Evolutionary conservation across 1,140 invertebrate genomes (phyloP).

Genomic region (Lepidurus couesii): DNA sequence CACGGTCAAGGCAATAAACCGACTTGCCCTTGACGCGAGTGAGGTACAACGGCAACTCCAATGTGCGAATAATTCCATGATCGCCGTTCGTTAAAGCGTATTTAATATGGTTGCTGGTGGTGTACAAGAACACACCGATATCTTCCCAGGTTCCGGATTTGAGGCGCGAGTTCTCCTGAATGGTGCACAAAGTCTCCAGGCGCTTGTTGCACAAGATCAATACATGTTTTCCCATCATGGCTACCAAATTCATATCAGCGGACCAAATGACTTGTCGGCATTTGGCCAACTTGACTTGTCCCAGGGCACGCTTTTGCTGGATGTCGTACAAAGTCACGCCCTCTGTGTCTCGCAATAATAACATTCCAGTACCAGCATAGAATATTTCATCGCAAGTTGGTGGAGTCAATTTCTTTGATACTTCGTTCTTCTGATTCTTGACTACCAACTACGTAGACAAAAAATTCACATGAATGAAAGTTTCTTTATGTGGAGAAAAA

Average conservation of each 20-base stretch:
- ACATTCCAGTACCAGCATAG: constrained; percentile 95
- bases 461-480: constrained; percentile 23
- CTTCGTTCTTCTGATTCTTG: constrained; percentile 97
- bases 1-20: constrained; percentile 92
- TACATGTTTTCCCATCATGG: constrained; percentile 86
- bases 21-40: constrained; percentile 86
- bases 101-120: constrained; percentile 98
- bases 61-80: constrained; percentile 94
- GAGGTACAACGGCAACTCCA: constrained; percentile 95
- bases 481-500: neutral
- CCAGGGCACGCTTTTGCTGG: constrained; percentile 78
- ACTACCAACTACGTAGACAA: constrained; percentile 67
- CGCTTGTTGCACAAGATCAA: constrained; percentile 87
- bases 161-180: constrained; percentile 92
- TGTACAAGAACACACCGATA: constrained; percentile 95
- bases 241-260: constrained; percentile 87
- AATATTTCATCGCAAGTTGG: constrained; percentile 94
- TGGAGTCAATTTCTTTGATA: constrained; percentile 90
- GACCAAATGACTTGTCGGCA: constrained; percentile 97
- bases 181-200: constrained; percentile 80
- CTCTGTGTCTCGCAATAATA: constrained; percentile 83
- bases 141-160: constrained; percentile 99
- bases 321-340: constrained; percentile 91
- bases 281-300: constrained; percentile 73
- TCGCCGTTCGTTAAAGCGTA: constrained; percentile 93